Conservation (phyloP, 2,113 vertebrate species). For the Brienomyrus longianalis region DNA sequence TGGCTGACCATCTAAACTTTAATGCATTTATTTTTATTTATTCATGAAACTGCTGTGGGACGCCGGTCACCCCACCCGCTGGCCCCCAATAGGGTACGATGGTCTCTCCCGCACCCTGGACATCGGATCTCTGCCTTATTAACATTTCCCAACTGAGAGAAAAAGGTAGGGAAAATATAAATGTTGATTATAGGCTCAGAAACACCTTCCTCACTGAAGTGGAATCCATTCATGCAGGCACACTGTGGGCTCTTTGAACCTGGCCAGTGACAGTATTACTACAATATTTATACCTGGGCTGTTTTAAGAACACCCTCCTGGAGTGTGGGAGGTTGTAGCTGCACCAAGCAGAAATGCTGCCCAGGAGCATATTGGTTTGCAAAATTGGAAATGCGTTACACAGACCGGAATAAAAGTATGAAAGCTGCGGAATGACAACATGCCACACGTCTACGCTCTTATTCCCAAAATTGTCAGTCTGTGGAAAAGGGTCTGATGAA, state of each 20-base stretch:
- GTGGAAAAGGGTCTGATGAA: not conserved
- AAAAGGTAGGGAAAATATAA: not conserved
- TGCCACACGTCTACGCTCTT: not conserved
- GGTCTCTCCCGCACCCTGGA: not conserved
- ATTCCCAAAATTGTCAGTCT: not conserved
- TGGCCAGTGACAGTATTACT: not conserved
- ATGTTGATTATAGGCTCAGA: not conserved
- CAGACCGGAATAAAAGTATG: not conserved
- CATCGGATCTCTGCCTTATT: not conserved
- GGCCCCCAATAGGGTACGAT: not conserved
- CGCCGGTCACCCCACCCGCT: not conserved
- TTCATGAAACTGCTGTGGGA: not conserved
- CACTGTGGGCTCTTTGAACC: not conserved
- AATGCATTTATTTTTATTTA: conserved; percentile 1
- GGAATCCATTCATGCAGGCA: not conserved
- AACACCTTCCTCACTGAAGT: not conserved
- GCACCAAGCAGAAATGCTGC: not conserved
- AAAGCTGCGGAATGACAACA: not conserved
- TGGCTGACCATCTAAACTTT: not conserved
- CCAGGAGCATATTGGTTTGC: not conserved
- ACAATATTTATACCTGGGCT: not conserved
- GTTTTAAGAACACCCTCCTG: not conserved
- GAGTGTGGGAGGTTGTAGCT: not conserved
- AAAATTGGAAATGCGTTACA: not conserved
- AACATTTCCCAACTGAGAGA: not conserved